Conservation (phyloP, 2,888 invertebrate species). For the Yponomeuta cagnagella region DNA sequence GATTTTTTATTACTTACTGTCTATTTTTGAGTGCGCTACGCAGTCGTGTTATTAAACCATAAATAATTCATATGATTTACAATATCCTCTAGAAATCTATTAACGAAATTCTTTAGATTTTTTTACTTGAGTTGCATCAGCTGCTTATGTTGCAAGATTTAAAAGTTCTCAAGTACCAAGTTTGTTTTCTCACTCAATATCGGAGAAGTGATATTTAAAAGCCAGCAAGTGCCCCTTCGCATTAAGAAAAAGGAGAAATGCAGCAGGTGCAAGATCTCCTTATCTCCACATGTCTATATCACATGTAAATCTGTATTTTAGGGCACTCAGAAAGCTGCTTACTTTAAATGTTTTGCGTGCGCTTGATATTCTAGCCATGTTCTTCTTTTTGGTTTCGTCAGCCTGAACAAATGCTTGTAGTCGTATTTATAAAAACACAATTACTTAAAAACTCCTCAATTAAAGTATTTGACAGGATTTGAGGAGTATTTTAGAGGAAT, state of each 20-base stretch:
- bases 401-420: background rate
- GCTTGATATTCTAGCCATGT: background rate
- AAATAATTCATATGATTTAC: conserved; percentile 59
- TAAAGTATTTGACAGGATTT: no score
- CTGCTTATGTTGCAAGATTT: background rate
- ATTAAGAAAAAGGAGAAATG: conserved; percentile 9
- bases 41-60: conserved; percentile 48
- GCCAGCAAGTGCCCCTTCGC: conserved; percentile 9
- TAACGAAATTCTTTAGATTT: conserved; percentile 30
- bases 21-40: conserved; percentile 62
- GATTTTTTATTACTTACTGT: conserved; percentile 60
- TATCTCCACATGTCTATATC: conserved; percentile 3
- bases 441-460: no score
- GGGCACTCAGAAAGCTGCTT: background rate
- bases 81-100: conserved; percentile 34
- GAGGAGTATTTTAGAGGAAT: no score
- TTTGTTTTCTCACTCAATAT: conserved; percentile 1
- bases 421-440: background rate
- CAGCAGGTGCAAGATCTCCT: conserved; percentile 10
- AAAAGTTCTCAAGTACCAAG: conserved; percentile 1
- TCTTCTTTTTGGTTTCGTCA: no score
- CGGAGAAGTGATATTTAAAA: conserved; percentile 8
- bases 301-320: background rate
- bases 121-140: conserved; percentile 10
- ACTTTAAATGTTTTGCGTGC: background rate